A percentile compares a stretch with the other conserved stretches of the same genome.
phyloP scores from a whole-genome alignment of 1,140 invertebrate genomes.

The Dendrolimus kikuchii region DNA sequence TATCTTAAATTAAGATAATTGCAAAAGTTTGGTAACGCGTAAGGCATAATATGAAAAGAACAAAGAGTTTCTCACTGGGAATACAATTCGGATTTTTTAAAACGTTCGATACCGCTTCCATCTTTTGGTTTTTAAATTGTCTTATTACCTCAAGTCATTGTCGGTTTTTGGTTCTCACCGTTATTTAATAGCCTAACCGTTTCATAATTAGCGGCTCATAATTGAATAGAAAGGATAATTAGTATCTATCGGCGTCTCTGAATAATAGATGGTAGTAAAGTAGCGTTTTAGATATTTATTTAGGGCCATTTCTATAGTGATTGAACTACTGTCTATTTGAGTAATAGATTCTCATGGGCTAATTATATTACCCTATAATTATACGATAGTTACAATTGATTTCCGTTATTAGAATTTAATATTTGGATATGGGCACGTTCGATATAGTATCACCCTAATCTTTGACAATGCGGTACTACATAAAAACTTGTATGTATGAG shows the following conservation, averaged over 20 bases:
- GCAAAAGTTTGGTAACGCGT: conserved; percentile 1
- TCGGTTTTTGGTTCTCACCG: conserved; percentile 61
- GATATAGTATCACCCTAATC: conserved; percentile 24
- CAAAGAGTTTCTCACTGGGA: conserved; percentile 18
- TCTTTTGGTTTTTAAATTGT: conserved; percentile 27
- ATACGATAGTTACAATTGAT: conserved; percentile 45
- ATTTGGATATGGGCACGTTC: conserved; percentile 40
- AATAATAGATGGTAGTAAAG: conserved; percentile 48
- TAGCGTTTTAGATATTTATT: conserved; percentile 27
- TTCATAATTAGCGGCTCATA: conserved; percentile 51
- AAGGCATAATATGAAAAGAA: conserved; percentile 11
- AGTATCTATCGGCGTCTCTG: conserved; percentile 32
- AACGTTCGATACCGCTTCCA: conserved; percentile 14
- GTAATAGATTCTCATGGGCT: conserved; percentile 22
- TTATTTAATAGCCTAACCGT: conserved; percentile 58
- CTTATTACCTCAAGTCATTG: conserved; percentile 39
- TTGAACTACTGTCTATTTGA: conserved; percentile 10
- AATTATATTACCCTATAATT: conserved; percentile 24
- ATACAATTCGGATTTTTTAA: conserved; percentile 18
- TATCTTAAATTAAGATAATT: too few relatives aligned
- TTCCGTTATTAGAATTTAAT: conserved; percentile 53
- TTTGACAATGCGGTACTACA: conserved; percentile 33
- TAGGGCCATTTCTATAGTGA: conserved; percentile 22
- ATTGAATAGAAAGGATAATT: conserved; percentile 56
- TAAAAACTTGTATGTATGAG: conserved; percentile 54